phyloP scores from a whole-genome alignment of 2,113 vertebrate genomes.

The Chauna torquata region DNA sequence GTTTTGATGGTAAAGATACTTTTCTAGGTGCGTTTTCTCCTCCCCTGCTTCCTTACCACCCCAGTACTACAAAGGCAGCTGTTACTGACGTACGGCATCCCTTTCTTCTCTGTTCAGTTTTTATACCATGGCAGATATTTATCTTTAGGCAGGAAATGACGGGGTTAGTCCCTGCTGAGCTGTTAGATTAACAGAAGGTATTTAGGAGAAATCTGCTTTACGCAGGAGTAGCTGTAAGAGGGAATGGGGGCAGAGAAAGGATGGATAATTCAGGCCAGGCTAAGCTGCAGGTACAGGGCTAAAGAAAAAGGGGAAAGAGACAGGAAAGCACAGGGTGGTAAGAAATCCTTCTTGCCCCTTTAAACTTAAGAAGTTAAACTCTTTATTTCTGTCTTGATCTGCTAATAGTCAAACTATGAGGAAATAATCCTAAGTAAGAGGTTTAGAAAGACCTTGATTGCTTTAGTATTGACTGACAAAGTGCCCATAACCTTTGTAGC shows the following conservation, averaged over 20 bases:
- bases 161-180: conserved; percentile 6
- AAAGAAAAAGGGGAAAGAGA: background rate
- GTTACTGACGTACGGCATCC: background rate
- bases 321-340: background rate
- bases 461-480: background rate
- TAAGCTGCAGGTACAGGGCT: background rate
- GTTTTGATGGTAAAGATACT: background rate
- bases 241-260: background rate
- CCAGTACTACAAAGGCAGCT: background rate
- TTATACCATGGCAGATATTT: background rate
- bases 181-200: conserved; percentile 34
- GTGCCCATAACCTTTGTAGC: background rate
- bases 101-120: background rate
- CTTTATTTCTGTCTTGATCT: background rate
- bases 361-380: background rate
- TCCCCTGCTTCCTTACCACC: background rate
- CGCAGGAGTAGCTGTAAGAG: background rate
- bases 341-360: background rate
- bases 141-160: conserved; percentile 14
- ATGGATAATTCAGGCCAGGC: background rate
- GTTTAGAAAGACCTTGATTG: background rate
- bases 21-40: background rate
- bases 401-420: background rate
- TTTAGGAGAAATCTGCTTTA: conserved; percentile 46
- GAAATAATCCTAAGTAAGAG: background rate